A percentile compares a stretch with the other conserved stretches of the same genome.
These are phyloP conservation scores for Orchesella cincta DNA, from an alignment of 1,140 invertebrate genomes.

Conservation along the genomic window DNA sequence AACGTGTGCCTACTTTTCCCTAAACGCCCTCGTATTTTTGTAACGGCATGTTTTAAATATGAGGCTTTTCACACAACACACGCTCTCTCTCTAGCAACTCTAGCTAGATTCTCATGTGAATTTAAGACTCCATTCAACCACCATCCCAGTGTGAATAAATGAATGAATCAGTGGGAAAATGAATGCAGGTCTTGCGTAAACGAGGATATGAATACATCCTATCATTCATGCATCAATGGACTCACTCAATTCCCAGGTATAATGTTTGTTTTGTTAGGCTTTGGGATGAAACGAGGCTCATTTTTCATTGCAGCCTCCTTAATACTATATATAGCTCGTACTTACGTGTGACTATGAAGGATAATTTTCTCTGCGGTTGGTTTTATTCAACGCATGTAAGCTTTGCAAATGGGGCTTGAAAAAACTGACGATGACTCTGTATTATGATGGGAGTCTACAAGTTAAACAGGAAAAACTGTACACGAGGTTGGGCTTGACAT, in stretches of 20 bases:
- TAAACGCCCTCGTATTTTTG: not conserved
- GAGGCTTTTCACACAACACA: not conserved
- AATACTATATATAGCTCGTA: not conserved
- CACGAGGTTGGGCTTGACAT: no score
- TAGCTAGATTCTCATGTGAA: no score
- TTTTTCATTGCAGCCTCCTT: not conserved
- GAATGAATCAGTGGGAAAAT: not conserved
- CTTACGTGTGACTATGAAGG: no score
- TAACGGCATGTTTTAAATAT: no score
- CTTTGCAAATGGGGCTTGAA: no score
- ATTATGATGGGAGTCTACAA: no score
- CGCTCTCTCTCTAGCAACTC: no score
- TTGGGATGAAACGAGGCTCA: not conserved
- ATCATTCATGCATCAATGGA: slow-evolving; percentile 6
- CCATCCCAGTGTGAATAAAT: not conserved
- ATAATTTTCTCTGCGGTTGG: slow-evolving; percentile 3
- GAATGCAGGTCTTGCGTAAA: not conserved
- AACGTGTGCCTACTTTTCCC: not conserved
- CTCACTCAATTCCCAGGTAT: slow-evolving; percentile 5
- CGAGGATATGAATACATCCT: slow-evolving; percentile 5
- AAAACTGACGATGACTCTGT: no score
- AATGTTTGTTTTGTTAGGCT: not conserved
- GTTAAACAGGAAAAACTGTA: no score
- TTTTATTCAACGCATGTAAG: no score
- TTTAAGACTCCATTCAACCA: not conserved